Percentiles rank a stretch among this genome's conserved stretches.
phyloP scores from a whole-genome alignment of 2,888 invertebrate genomes.

The Watsonalla binaria region DNA sequence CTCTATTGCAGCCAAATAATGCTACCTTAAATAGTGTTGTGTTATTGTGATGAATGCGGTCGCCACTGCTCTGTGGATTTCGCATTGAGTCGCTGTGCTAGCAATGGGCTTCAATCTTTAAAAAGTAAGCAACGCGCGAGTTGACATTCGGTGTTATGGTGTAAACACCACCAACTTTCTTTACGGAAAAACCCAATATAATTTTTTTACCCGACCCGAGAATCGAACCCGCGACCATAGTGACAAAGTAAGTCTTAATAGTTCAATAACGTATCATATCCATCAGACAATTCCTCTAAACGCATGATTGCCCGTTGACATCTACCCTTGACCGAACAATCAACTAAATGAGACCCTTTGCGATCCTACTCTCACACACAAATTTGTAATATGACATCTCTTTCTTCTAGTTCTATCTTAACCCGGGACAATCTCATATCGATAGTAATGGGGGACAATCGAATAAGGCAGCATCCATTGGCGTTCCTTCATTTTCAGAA shows the following conservation, averaged over 20 bases:
- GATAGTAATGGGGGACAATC: constrained; percentile 32
- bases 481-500: constrained; percentile 35
- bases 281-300: not conserved
- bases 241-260: not conserved
- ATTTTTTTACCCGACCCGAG: too few relatives aligned
- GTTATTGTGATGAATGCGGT: too few relatives aligned
- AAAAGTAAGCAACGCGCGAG: too few relatives aligned
- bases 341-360: not conserved
- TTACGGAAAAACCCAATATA: too few relatives aligned
- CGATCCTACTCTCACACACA: not conserved
- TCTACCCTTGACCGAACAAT: not conserved
- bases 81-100: too few relatives aligned
- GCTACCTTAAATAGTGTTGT: too few relatives aligned
- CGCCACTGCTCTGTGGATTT: too few relatives aligned
- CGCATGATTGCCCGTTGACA: not conserved
- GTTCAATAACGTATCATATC: not conserved
- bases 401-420: constrained; percentile 7
- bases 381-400: not conserved
- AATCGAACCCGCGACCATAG: too few relatives aligned
- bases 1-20: too few relatives aligned
- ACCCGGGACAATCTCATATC: constrained; percentile 6
- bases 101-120: too few relatives aligned
- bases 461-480: constrained; percentile 36
- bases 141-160: too few relatives aligned
- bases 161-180: too few relatives aligned